Percentiles rank a stretch among this genome's conserved stretches.
These are phyloP conservation scores for Eucriotettix oculatus DNA, from an alignment of 2,888 invertebrate genomes.

Conservation along the genomic window DNA sequence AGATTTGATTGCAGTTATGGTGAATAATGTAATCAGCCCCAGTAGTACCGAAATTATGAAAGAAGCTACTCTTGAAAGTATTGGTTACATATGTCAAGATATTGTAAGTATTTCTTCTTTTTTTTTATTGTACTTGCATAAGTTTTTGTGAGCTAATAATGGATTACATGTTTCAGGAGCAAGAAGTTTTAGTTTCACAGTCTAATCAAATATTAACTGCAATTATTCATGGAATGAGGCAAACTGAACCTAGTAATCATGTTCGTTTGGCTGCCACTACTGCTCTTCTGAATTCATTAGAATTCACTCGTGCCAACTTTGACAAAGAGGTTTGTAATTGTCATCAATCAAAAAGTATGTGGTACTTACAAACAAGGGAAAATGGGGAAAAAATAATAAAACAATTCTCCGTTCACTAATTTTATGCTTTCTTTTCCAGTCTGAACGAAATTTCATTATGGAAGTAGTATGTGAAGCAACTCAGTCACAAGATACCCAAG, in stretches of 20 bases:
- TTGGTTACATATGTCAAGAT: constrained; percentile 98
- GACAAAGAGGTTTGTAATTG: constrained; percentile 58
- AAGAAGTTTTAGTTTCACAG: constrained; percentile 77
- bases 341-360: too few species aligned
- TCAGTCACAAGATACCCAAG: constrained; percentile 77
- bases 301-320: constrained; percentile 97
- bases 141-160: background rate
- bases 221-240: constrained; percentile 97
- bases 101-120: constrained; percentile 35
- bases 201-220: constrained; percentile 96
- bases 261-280: constrained; percentile 93
- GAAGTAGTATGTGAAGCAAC: constrained; percentile 99
- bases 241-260: constrained; percentile 80
- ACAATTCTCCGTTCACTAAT: background rate
- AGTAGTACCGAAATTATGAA: constrained; percentile 84
- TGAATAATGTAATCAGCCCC: constrained; percentile 76
- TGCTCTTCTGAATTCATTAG: constrained; percentile 89
- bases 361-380: too few species aligned
- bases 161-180: constrained; percentile 32
- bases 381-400: background rate
- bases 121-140: background rate
- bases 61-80: constrained; percentile 92
- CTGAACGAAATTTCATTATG: constrained; percentile 97
- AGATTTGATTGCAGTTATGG: constrained; percentile 71
- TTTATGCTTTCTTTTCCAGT: constrained; percentile 25